These are phyloP conservation scores for Andrena haemorrhoa DNA, from an alignment of 2,888 invertebrate genomes.

Conservation along the genomic window DNA sequence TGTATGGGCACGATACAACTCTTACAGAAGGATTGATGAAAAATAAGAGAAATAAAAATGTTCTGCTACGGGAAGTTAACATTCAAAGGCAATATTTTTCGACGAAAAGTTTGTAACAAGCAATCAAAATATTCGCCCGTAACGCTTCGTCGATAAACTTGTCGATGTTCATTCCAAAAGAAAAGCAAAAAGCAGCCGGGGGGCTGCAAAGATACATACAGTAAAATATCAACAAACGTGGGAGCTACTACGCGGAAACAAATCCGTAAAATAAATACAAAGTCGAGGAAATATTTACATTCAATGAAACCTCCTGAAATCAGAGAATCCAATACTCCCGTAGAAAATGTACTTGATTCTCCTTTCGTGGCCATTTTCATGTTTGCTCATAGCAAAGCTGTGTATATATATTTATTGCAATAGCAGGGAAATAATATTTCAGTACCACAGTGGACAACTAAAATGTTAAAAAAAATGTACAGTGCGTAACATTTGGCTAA, in stretches of 20 bases:
- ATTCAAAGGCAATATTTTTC: background rate
- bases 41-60: background rate
- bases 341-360: slow-evolving; percentile 1
- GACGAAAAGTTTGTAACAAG: slow-evolving; percentile 1
- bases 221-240: slow-evolving; percentile 28
- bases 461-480: too few relatives aligned
- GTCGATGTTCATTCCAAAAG: slow-evolving; percentile 28
- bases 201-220: slow-evolving; percentile 2
- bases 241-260: slow-evolving; percentile 12
- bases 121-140: background rate
- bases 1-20: too few relatives aligned
- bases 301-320: slow-evolving; percentile 23
- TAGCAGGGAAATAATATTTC: too few relatives aligned
- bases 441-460: too few relatives aligned
- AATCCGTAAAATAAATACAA: slow-evolving; percentile 41
- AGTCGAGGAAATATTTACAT: slow-evolving; percentile 26
- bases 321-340: background rate
- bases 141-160: slow-evolving; percentile 21
- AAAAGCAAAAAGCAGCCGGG: background rate
- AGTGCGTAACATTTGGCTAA: too few relatives aligned
- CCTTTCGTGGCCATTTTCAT: background rate
- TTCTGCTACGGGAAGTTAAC: background rate
- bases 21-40: background rate
- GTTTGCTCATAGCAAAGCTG: background rate
- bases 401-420: too few relatives aligned